Evolutionary conservation across 1,140 invertebrate species (phyloP).

Genomic region (Drosophila eugracilis): DNA sequence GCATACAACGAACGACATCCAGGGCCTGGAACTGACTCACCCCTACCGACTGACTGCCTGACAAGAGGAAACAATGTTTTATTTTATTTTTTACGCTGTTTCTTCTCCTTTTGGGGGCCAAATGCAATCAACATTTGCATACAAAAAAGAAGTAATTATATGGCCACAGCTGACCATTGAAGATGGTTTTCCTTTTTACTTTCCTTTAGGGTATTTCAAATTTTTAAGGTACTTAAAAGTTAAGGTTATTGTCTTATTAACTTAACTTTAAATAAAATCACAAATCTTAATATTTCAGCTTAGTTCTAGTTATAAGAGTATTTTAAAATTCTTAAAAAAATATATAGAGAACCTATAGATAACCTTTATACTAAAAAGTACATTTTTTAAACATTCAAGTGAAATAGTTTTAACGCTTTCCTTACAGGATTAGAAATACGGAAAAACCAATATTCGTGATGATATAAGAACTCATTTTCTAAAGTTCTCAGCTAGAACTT

Average conservation of each 20-base stretch:
- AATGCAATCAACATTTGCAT: constrained; percentile 72
- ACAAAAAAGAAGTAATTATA: constrained; percentile 68
- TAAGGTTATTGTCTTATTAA: neutral
- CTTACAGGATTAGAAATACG: too few relatives aligned
- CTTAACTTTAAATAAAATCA: too few relatives aligned
- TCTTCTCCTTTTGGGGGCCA: constrained; percentile 15
- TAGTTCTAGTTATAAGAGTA: too few relatives aligned
- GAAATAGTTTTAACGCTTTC: too few relatives aligned
- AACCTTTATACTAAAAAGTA: too few relatives aligned
- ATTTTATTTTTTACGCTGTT: constrained; percentile 26
- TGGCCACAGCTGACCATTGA: constrained; percentile 18
- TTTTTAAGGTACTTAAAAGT: neutral
- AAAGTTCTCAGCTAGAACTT: too few relatives aligned
- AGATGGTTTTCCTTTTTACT: constrained; percentile 29
- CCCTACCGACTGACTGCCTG: neutral
- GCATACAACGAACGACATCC: neutral
- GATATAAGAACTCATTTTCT: too few relatives aligned
- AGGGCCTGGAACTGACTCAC: constrained; percentile 6
- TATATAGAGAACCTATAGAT: too few relatives aligned
- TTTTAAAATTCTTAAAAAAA: too few relatives aligned
- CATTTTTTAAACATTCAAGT: too few relatives aligned
- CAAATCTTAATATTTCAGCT: too few relatives aligned
- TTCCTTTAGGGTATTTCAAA: neutral
- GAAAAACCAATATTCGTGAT: too few relatives aligned
- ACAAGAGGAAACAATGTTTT: constrained; percentile 44